These are phyloP conservation scores for Nephotettix cincticeps DNA, from an alignment of 1,140 invertebrate genomes.

Conservation along the genomic window DNA sequence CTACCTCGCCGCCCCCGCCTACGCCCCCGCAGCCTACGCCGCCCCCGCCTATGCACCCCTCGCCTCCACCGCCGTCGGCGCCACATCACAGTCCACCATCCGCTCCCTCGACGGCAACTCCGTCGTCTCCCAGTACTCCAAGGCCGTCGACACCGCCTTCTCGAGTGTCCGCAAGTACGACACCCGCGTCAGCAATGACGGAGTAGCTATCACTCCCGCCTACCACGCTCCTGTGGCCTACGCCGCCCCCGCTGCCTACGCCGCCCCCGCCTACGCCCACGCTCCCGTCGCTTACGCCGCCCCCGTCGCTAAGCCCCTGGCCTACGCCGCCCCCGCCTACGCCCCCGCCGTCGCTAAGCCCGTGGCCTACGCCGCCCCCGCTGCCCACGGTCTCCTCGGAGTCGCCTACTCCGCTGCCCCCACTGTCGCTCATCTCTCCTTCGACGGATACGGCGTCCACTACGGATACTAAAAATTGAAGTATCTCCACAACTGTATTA, in stretches of 20 bases:
- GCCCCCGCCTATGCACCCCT: constrained; percentile 35
- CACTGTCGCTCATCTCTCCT: constrained; percentile 39
- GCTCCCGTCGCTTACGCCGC: constrained; percentile 32
- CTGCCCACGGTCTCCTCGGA: constrained; percentile 35
- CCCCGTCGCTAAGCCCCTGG: constrained; percentile 28
- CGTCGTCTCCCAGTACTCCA: constrained; percentile 44
- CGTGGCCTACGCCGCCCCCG: constrained; percentile 28
- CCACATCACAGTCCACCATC: constrained; percentile 40
- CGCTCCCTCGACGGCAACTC: constrained; percentile 42
- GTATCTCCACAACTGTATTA: neutral
- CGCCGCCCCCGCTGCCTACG: no score
- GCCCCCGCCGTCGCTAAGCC: no score
- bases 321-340: no score
- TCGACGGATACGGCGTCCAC: constrained; percentile 41
- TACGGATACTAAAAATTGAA: constrained; percentile 39
- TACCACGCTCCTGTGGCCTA: constrained; percentile 28
- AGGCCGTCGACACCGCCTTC: constrained; percentile 46
- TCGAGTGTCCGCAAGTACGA: constrained; percentile 46
- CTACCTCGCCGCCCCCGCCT: constrained; percentile 17
- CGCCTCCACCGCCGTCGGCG: constrained; percentile 41
- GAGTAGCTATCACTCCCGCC: constrained; percentile 28
- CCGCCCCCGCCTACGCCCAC: no score
- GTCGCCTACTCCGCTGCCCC: constrained; percentile 40
- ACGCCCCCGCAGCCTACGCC: constrained; percentile 25
- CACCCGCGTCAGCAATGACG: constrained; percentile 45